These are phyloP conservation scores for Puffinus mauretanicus DNA, from an alignment of 2,113 vertebrate genomes.

Conservation along the genomic window DNA sequence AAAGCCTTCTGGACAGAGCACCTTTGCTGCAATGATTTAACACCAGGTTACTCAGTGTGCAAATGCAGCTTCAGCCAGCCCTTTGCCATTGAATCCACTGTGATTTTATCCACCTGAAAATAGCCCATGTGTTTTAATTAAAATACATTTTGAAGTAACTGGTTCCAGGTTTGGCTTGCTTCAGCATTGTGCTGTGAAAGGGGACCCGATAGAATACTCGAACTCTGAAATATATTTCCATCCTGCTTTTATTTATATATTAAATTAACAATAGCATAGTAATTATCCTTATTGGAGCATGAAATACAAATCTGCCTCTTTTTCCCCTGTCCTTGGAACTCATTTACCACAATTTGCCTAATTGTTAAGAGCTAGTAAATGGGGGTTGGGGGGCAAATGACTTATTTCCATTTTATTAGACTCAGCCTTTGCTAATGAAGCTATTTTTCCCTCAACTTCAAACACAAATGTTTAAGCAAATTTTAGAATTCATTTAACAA, in stretches of 20 bases:
- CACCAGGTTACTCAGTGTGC: not conserved
- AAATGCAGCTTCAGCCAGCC: slow-evolving; percentile 9
- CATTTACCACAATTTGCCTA: slow-evolving; percentile 37
- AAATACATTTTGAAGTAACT: slow-evolving; percentile 20
- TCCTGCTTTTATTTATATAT: slow-evolving; percentile 51
- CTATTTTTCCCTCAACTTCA: slow-evolving; percentile 50
- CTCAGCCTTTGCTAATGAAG: slow-evolving; percentile 32
- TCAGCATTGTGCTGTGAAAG: not conserved
- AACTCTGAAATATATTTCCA: slow-evolving; percentile 1
- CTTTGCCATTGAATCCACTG: slow-evolving; percentile 19
- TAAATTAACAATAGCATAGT: slow-evolving; percentile 36
- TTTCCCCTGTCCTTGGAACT: slow-evolving; percentile 30
- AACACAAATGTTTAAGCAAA: slow-evolving; percentile 47
- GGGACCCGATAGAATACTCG: not conserved
- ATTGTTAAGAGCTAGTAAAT: slow-evolving; percentile 20
- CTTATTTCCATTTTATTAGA: slow-evolving; percentile 58
- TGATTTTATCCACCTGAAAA: slow-evolving; percentile 53
- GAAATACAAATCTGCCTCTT: slow-evolving; percentile 57
- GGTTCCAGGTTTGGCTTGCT: slow-evolving; percentile 19
- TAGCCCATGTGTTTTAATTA: slow-evolving; percentile 48
- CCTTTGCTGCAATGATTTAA: slow-evolving; percentile 45
- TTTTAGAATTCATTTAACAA: slow-evolving; percentile 58
- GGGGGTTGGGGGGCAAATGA: not conserved
- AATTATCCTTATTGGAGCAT: slow-evolving; percentile 52
- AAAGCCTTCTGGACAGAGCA: slow-evolving; percentile 61